These are phyloP conservation scores for Meloidogyne chitwoodi DNA, from an alignment of 1,140 invertebrate species.

Conservation along the genomic window DNA sequence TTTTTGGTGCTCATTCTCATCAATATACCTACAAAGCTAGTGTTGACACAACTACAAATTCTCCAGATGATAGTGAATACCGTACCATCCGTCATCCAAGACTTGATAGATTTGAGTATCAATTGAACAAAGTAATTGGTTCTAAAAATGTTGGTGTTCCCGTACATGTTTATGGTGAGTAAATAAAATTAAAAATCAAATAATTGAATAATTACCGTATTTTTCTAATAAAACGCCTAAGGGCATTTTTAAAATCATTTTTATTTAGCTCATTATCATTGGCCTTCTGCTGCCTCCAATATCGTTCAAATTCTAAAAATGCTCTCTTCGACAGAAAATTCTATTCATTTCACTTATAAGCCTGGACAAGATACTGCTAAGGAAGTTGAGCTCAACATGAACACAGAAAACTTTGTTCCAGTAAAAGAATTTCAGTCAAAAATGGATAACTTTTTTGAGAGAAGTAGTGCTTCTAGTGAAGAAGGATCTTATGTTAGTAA, in stretches of 20 bases:
- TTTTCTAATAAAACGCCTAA: no score
- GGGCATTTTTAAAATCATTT: not conserved
- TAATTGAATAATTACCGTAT: not conserved
- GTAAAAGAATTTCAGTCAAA: not conserved
- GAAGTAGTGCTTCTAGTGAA: not conserved
- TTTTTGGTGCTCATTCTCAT: constrained; percentile 29
- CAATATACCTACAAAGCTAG: constrained; percentile 41
- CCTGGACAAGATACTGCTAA: not conserved
- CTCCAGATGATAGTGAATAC: not conserved
- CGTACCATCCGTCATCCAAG: not conserved
- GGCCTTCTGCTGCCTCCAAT: not conserved
- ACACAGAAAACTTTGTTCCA: not conserved
- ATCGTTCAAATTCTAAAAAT: not conserved
- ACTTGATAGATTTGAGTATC: not conserved
- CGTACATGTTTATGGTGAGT: constrained; percentile 3
- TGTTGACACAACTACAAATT: not conserved
- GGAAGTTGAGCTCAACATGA: not conserved
- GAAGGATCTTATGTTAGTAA: not conserved
- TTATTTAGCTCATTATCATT: constrained; percentile 5
- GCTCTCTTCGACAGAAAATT: not conserved
- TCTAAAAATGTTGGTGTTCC: constrained; percentile 1
- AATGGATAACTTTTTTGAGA: constrained; percentile 4
- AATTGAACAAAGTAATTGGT: not conserved
- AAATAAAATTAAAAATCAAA: no score
- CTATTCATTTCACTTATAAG: not conserved